phyloP scores from a whole-genome alignment of 2,797 vertebrate species.

The Momotus momota region DNA sequence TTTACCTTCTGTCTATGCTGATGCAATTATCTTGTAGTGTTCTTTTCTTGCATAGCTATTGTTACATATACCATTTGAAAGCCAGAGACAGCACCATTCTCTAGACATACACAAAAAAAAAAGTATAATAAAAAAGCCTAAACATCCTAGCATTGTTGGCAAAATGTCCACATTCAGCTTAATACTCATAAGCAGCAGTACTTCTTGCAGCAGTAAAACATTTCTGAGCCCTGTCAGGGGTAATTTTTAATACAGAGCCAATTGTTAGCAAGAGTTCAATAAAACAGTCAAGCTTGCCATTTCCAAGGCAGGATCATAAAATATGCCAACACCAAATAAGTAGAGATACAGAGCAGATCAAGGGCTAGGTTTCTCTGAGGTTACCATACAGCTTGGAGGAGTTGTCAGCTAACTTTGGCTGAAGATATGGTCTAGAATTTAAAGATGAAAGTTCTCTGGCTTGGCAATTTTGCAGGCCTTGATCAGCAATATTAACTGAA shows the following conservation, averaged over 20 bases:
- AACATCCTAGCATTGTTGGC: background rate
- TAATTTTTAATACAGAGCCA: background rate
- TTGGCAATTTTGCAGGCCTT: background rate
- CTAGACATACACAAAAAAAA: background rate
- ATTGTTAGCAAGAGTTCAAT: constrained; percentile 5
- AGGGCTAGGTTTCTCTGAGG: constrained; percentile 3
- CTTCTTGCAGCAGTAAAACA: constrained; percentile 7
- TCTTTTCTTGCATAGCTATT: background rate
- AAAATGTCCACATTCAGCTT: background rate
- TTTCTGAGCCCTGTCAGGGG: background rate
- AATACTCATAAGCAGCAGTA: background rate
- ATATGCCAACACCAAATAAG: background rate
- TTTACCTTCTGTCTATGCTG: background rate
- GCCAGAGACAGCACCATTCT: background rate
- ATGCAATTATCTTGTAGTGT: background rate
- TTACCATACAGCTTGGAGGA: background rate
- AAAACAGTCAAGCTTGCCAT: constrained; percentile 22
- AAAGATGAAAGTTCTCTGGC: background rate
- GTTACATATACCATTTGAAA: background rate
- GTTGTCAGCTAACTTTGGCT: background rate
- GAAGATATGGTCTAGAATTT: background rate
- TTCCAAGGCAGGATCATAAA: constrained; percentile 24
- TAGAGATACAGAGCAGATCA: background rate
- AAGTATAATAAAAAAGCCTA: background rate
- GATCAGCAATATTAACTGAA: background rate